Base-by-base conservation (phyloP, 2,797 vertebrate species). In the Tachyglossus aculeatus region DNA sequence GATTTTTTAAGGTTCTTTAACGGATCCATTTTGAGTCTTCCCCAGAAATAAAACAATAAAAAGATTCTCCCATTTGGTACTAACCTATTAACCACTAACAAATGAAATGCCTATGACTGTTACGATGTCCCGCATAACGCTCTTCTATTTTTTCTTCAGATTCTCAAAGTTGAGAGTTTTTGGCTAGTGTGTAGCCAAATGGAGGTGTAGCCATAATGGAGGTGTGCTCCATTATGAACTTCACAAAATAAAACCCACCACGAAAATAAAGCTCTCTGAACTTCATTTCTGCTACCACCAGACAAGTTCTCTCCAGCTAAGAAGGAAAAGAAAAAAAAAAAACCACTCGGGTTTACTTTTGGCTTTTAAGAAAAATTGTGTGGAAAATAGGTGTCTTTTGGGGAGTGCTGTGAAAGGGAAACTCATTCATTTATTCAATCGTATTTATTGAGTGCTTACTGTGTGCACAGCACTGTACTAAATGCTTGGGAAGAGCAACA, bases 181-280 rank as follows among this genome's bases (percentile, higher is more conserved):
- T 94, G 95, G 36, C 85, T 66, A 86, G 92, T 96, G 81, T 54
- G 82, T 47, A 12, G 90, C 77, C 0, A 90, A 48, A n/a, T n/a
- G n/a, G n/a, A n/a, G n/a, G n/a, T 1, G n/a, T n/a, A n/a, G n/a
- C 86, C 58, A 67, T 91, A 94, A 33, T 98, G 87, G 7, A 98
- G 87, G 58, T 98, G 96, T 6, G 95, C 96, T 80, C 97, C 96
- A 2, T 98, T 97, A 87, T 98, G 98, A 81, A 98, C 95, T 84
- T 98, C 96, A 88, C 93, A 97, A 78, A 94, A 98, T 0, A 95
- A 92, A 77, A 98, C 92, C 96, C 96, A 98, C 14, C 97, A 80
- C 2, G 94, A 91, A 59, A 91, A 95, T 64, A 89, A 91, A n/a
- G 59, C 74, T 47, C 76, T 60, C 50, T 48, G 83, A 31, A 47